Conservation (phyloP, 2,888 invertebrate species). For the Theristus sp. region DNA sequence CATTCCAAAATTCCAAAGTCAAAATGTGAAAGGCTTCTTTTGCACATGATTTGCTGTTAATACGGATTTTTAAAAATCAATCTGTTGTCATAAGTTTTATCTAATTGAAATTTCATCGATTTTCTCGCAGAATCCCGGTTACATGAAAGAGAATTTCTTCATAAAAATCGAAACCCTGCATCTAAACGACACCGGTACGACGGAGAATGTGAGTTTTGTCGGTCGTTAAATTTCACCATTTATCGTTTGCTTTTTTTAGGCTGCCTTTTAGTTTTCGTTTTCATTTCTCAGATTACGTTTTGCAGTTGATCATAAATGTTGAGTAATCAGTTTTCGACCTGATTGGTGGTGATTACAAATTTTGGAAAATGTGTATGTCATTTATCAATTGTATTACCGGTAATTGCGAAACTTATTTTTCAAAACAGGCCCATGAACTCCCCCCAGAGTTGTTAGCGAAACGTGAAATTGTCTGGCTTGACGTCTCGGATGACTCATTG, state of each 20-base stretch:
- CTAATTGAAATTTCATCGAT: not conserved
- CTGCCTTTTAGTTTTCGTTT: not conserved
- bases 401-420: not conserved
- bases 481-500: conserved; percentile 74
- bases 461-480: conserved; percentile 73
- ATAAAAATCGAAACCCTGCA: conserved; percentile 90
- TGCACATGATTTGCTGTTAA: too few relatives aligned
- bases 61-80: too few relatives aligned
- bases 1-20: too few relatives aligned
- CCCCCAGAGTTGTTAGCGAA: conserved; percentile 65
- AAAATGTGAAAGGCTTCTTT: too few relatives aligned
- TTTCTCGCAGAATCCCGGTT: conserved; percentile 35
- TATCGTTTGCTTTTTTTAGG: not conserved
- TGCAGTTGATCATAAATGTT: not conserved
- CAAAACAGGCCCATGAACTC: conserved; percentile 64
- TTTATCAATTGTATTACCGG: too few relatives aligned
- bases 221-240: too few relatives aligned
- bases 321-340: not conserved
- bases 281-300: conserved; percentile 1
- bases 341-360: too few relatives aligned
- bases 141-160: conserved; percentile 80
- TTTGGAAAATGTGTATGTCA: too few relatives aligned
- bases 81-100: too few relatives aligned
- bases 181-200: conserved; percentile 47
- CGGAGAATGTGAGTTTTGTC: conserved; percentile 21